Conservation (phyloP, 1,140 invertebrate genomes). For the Caenorhabditis latens region DNA sequence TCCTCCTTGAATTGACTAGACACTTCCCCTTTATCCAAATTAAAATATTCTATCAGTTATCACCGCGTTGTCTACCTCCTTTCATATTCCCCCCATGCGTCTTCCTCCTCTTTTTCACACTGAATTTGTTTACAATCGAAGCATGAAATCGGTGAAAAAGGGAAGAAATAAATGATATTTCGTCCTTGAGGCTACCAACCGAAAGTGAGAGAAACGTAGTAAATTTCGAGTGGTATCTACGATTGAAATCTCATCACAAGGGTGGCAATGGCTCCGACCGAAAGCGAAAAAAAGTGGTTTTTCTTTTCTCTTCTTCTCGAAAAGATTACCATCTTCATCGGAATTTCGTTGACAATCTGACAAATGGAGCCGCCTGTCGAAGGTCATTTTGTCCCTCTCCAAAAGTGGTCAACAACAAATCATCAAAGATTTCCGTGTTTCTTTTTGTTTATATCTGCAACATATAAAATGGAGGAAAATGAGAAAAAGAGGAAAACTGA, state of each 20-base stretch:
- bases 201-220: conserved; percentile 20
- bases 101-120: not conserved
- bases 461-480: not conserved
- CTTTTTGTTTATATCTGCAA: conserved; percentile 39
- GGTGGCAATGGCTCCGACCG: conserved; percentile 4
- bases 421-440: conserved; percentile 28
- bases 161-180: conserved; percentile 10
- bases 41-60: not conserved
- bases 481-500: conserved; percentile 42
- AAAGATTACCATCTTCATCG: conserved; percentile 32
- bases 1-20: not conserved
- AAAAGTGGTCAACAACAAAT: not conserved
- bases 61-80: not conserved
- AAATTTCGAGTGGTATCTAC: not conserved
- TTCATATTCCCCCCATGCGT: not conserved
- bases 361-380: conserved; percentile 35
- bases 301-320: not conserved
- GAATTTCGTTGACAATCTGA: conserved; percentile 24
- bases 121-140: conserved; percentile 48
- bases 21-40: not conserved
- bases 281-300: conserved; percentile 12
- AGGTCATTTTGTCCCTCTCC: not conserved
- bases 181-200: not conserved
- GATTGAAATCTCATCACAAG: not conserved
- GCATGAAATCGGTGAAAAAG: conserved; percentile 34